phyloP scores from a whole-genome alignment of 2,113 vertebrate genomes.

The Lampris incognitus region DNA sequence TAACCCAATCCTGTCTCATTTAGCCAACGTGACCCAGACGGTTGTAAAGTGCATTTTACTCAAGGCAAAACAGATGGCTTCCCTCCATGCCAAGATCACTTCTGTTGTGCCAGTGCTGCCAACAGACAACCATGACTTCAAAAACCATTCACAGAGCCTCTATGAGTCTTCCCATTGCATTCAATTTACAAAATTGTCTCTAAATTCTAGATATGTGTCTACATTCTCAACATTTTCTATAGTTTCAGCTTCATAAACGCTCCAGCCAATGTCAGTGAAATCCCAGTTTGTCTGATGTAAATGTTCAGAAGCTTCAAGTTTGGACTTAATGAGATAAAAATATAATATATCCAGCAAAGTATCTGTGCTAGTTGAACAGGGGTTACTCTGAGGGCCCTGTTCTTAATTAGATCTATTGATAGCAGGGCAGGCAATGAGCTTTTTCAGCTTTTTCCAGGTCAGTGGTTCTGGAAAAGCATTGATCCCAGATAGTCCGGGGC shows the following conservation, averaged over 20 bases:
- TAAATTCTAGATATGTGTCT: not conserved
- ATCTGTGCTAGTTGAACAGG: constrained; percentile 47
- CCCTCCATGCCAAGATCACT: constrained; percentile 63
- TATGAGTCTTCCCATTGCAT: not conserved
- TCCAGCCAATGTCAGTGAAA: constrained; percentile 18
- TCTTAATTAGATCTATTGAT: constrained; percentile 79
- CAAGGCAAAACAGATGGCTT: constrained; percentile 72
- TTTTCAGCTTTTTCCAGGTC: constrained; percentile 79
- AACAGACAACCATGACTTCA: constrained; percentile 40
- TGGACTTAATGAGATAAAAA: constrained; percentile 46
- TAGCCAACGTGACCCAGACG: constrained; percentile 64
- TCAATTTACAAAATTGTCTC: constrained; percentile 3
- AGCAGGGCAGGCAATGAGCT: constrained; percentile 56
- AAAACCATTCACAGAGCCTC: constrained; percentile 28
- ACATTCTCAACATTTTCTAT: constrained; percentile 6
- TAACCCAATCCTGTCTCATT: constrained; percentile 66
- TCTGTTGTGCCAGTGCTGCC: constrained; percentile 43
- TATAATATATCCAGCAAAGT: constrained; percentile 37
- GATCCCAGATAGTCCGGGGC: constrained; percentile 70
- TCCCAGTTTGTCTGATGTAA: constrained; percentile 25
- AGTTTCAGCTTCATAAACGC: not conserved
- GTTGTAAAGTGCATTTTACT: constrained; percentile 69
- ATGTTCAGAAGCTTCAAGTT: constrained; percentile 42
- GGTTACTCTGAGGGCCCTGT: constrained; percentile 43
- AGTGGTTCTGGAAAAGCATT: constrained; percentile 66